These are phyloP conservation scores for Epizoanthus stellaris DNA, from an alignment of 92 coral and sea anemone genomes.

Conservation along the genomic window DNA sequence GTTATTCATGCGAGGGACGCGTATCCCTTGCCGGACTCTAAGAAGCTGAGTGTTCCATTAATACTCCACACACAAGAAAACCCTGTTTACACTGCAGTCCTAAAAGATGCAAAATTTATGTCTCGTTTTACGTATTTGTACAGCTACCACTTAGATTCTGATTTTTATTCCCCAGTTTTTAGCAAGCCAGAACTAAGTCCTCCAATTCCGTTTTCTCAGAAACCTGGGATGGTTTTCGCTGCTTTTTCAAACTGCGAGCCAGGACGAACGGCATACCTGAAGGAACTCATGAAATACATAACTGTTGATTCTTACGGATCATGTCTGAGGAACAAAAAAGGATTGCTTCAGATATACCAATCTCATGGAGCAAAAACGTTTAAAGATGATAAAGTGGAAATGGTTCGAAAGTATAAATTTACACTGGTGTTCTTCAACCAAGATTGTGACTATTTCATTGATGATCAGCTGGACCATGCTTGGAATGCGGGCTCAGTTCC, in stretches of 20 bases:
- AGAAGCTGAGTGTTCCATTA: constrained; percentile 44
- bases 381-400: constrained; percentile 38
- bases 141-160: constrained; percentile 66
- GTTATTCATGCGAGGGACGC: constrained; percentile 58
- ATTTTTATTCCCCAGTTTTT: constrained; percentile 52
- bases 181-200: constrained; percentile 34
- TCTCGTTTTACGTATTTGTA: constrained; percentile 46
- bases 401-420: constrained; percentile 64
- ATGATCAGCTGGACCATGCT: constrained; percentile 70
- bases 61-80: constrained; percentile 59
- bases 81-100: constrained; percentile 50
- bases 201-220: constrained; percentile 56
- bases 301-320: constrained; percentile 56
- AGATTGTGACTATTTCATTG: constrained; percentile 81
- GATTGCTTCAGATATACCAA: constrained; percentile 36
- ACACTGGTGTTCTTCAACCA: constrained; percentile 70
- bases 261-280: constrained; percentile 58
- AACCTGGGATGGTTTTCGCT: constrained; percentile 51
- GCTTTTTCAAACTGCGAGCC: constrained; percentile 64
- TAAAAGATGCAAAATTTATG: constrained; percentile 46
- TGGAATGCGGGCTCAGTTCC: constrained; percentile 77
- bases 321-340: constrained; percentile 43
- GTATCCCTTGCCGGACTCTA: constrained; percentile 41
- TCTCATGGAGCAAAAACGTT: constrained; percentile 10
- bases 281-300: constrained; percentile 56